Base-by-base conservation (phyloP, 2,888 invertebrate genomes). In the Machimus rusticus region DNA sequence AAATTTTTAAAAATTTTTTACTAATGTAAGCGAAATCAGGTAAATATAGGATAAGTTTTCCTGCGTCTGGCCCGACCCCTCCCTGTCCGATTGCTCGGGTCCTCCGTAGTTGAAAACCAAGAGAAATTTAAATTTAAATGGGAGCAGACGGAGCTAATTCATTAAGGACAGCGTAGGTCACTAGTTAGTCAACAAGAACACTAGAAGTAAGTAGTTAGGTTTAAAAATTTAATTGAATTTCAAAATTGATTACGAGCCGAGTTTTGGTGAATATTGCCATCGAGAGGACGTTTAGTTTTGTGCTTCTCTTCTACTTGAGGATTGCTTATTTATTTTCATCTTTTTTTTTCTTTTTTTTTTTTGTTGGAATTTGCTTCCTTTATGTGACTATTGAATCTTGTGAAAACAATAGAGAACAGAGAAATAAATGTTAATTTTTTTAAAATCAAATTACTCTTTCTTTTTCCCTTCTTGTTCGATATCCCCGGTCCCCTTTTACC, bases 221-320 rank as follows among this genome's bases (percentile, higher is more conserved):
- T 89, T 89, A 89, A 89, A 89, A 89, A 89, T 89, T 89, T 89
- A 88, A 89, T 88, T 89, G 87, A 89, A 89, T 88, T 89, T 89
- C 87, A 88, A 89, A 87, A 89, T 81, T 81, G 89, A 89, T 66
- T 84, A 84, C 74, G 66, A 84, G 28, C 57, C 57, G 12, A 84
- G 12, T 46, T 84, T 84, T 57, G 74, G 57, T 77, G 37, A 77
- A 77, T 86, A 76, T 74, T 86, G 74, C 46, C 74, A 76, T 76
- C 46, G 43, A 86, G 51, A 84, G 84, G 51, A 84, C 84, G 37
- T 84, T 82, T 84, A 57, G 34, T 84, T 84, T 84, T 74, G 37
- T 84, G 84, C 84, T 84, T 84, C 74, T 84, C 57, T 84, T 84
- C 74, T n/a, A 39, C 23, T 84, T 66, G 34, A 66, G 66, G 84